A percentile compares a stretch with the other conserved stretches of the same genome.
Conservation (phyloP, 2,888 invertebrate genomes). For the Scaptomyza flava region DNA sequence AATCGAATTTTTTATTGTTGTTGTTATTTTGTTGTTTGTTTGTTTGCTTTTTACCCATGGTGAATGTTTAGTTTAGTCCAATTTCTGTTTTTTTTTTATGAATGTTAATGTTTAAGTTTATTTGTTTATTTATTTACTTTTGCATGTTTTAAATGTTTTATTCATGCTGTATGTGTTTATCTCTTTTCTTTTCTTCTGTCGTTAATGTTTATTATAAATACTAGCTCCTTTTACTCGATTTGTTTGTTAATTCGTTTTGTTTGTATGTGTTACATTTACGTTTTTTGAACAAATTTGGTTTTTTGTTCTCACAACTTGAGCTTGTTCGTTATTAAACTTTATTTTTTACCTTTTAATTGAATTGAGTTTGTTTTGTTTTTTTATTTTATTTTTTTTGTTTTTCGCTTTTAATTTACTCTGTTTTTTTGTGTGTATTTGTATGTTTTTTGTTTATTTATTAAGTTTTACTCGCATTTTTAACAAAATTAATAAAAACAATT, state of each 20-base stretch:
- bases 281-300: slow-evolving; percentile 70
- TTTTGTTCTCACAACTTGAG: slow-evolving; percentile 57
- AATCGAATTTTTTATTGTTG: slow-evolving; percentile 56
- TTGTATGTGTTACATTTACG: slow-evolving; percentile 59
- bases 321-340: slow-evolving; percentile 46
- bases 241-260: slow-evolving; percentile 35
- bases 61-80: slow-evolving; percentile 59
- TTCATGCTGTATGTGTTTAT: slow-evolving; percentile 53
- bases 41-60: slow-evolving; percentile 45
- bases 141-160: slow-evolving; percentile 59
- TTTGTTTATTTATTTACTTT: slow-evolving; percentile 57
- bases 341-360: slow-evolving; percentile 40
- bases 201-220: slow-evolving; percentile 45
- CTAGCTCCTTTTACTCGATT: slow-evolving; percentile 60
- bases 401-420: slow-evolving; percentile 43
- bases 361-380: slow-evolving; percentile 33
- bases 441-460: slow-evolving; percentile 57
- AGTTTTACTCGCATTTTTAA: slow-evolving; percentile 67
- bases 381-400: background rate
- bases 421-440: slow-evolving; percentile 58
- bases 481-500: slow-evolving; percentile 78
- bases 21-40: slow-evolving; percentile 19
- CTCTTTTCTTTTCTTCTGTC: slow-evolving; percentile 25
- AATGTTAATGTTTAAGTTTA: slow-evolving; percentile 50
- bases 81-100: slow-evolving; percentile 42